Evolutionary conservation across 2,888 invertebrate genomes (phyloP), one percentile per base, ranked within the genome.

Genomic region (Eremobia ochroleuca): DNA sequence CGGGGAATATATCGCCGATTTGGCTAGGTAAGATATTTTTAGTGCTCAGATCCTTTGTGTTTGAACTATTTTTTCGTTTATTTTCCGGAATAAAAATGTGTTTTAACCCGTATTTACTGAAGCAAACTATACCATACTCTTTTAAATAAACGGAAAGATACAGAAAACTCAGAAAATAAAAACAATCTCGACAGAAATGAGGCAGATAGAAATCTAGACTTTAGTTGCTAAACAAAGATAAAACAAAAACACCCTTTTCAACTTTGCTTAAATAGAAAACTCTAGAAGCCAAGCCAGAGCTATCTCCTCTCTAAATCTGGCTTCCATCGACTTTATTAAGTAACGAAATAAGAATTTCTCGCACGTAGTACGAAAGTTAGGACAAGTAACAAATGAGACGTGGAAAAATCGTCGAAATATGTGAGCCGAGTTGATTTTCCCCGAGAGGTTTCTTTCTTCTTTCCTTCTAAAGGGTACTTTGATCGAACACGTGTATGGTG

Each of bases 341-440:
- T 90, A 87, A 87, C 82, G 86, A 87, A 90, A 91, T 92, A 91
- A 90, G 89, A 90, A 93, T 93, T 93, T 93, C 91, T 91, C 88
- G 89, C 94, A 94, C 94, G 94, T 94, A 91, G 86, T 82, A 86
- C 88, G 82, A 90, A 93, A 94, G 93, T 94, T 93, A 90, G 93
- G 93, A 91, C 92, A 92, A 91, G 93, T 94, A 94, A 95, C 94
- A 95, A 95, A 95, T 94, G 94, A 94, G 95, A 95, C 94, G 91
- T 91, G 90, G 95, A 96, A 94, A 95, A 95, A 95, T 95, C 91
- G 93, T 88, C 90, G 88, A 92, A 95, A 95, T 94, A 94, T 96
- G 95, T 95, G 94, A 93, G 92, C 89, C 77, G 92, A 92, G 94
- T 95, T 93, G 94, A 95, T 95, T 94, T 94, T 92, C 90, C 92